Evolutionary conservation across 2,113 vertebrate species (phyloP).

Genomic region (Thinocorus orbignyianus): DNA sequence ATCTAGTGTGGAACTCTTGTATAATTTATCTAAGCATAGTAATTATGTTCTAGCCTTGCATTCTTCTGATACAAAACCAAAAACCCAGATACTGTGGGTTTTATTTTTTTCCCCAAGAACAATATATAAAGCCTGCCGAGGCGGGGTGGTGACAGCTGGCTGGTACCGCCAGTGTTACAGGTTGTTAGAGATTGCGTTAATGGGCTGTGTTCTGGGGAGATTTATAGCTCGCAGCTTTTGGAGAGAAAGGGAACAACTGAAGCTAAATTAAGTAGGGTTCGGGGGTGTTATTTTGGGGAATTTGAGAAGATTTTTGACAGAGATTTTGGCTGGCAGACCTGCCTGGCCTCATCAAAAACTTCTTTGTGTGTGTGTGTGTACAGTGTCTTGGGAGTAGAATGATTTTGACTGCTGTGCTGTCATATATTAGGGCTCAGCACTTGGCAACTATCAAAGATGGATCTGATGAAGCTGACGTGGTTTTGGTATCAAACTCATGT

Average conservation of each 20-base stretch:
- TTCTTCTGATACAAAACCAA: neutral
- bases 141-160: neutral
- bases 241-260: neutral
- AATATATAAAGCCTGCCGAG: neutral
- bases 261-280: neutral
- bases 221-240: neutral
- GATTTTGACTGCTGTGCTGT: neutral
- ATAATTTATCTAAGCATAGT: conserved; percentile 36
- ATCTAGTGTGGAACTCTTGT: neutral
- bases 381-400: neutral
- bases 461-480: neutral
- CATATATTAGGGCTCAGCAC: neutral
- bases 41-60: neutral
- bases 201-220: neutral
- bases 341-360: neutral
- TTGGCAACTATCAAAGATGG: neutral
- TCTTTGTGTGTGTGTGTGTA: neutral
- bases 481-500: neutral
- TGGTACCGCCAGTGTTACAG: neutral
- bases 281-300: neutral
- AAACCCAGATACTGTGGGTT: neutral
- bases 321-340: neutral
- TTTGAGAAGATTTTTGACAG: neutral
- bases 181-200: neutral
- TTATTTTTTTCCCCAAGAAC: neutral